Evolutionary conservation across 2,888 invertebrate species (phyloP).

Genomic region (Oligia latruncula): DNA sequence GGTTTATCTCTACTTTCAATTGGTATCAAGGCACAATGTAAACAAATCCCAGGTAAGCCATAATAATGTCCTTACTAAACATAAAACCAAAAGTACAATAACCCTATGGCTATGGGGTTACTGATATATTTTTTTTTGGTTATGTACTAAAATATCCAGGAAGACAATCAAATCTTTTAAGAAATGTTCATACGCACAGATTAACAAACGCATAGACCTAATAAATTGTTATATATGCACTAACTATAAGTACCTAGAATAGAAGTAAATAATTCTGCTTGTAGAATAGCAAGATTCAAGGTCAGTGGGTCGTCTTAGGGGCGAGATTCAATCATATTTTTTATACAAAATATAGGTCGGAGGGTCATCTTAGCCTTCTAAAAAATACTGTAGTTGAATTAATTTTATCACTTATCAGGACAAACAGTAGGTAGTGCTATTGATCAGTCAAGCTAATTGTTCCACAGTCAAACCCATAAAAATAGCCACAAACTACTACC

Average conservation of each 20-base stretch:
- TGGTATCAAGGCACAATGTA: slow-evolving; percentile 79
- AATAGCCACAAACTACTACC: not conserved
- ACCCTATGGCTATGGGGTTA: not conserved
- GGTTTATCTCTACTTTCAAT: slow-evolving; percentile 81
- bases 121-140: slow-evolving; percentile 8
- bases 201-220: not conserved
- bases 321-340: not conserved
- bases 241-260: too few species aligned
- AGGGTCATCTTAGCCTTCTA: not conserved
- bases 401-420: not conserved
- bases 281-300: not conserved
- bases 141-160: not conserved
- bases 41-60: slow-evolving; percentile 76
- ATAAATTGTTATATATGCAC: not conserved
- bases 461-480: not conserved
- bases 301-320: too few species aligned
- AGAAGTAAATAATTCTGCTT: not conserved
- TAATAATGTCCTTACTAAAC: not conserved
- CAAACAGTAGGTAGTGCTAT: not conserved
- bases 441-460: not conserved
- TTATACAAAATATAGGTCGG: not conserved
- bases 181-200: not conserved
- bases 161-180: not conserved
- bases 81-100: not conserved
- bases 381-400: not conserved